Percentiles rank a stretch among this genome's conserved stretches.
Evolutionary conservation across 2,888 invertebrate genomes (phyloP).

Genomic region (Tipula confusa): DNA sequence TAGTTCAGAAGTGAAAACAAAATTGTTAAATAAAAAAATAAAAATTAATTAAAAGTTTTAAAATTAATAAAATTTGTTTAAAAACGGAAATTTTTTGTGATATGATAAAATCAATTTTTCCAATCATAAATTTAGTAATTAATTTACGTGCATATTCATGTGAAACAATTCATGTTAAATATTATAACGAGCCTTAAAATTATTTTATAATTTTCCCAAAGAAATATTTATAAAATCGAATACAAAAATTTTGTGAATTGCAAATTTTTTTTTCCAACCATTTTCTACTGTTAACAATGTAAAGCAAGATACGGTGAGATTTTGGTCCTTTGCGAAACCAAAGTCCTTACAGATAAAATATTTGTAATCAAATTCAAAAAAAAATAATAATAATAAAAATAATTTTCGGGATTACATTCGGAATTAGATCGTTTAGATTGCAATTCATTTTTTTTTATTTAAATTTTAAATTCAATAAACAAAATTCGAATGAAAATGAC

Average conservation of each 20-base stretch:
- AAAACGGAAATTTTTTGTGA: conserved; percentile 3
- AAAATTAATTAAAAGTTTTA: neutral
- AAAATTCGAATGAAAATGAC: neutral
- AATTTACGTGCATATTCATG: conserved; percentile 27
- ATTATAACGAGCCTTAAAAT: conserved; percentile 13
- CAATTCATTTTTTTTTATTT: neutral
- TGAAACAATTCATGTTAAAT: conserved; percentile 31
- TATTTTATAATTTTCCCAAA: neutral
- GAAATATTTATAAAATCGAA: neutral
- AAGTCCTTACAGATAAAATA: neutral
- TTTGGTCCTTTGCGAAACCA: neutral
- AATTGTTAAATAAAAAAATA: neutral
- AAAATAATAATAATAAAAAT: neutral
- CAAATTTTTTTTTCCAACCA: neutral
- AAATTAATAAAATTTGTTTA: neutral
- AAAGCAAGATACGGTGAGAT: neutral
- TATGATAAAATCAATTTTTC: conserved; percentile 8
- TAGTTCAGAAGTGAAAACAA: neutral
- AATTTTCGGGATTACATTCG: neutral
- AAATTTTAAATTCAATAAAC: neutral
- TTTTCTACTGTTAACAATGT: neutral
- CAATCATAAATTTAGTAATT: neutral
- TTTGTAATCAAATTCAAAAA: too few relatives aligned
- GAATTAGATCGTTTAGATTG: neutral
- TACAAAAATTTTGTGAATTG: neutral